Evolutionary conservation across 1,140 invertebrate species (phyloP).

Genomic region (Odontomachus brunneus): DNA sequence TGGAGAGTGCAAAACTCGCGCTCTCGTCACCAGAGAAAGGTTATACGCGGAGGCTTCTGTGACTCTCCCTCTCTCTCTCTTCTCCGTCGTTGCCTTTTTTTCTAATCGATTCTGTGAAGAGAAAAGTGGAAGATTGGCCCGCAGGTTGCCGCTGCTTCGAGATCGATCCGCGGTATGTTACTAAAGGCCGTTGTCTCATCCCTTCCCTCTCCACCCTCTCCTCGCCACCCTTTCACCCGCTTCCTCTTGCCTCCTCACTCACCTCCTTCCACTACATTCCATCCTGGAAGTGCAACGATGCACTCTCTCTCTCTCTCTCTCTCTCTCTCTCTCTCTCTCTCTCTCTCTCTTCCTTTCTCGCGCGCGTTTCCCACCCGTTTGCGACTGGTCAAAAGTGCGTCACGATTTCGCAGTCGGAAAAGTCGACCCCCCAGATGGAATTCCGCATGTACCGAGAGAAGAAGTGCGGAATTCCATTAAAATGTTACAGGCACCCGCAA

Average conservation of each 20-base stretch:
- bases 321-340: too few species aligned
- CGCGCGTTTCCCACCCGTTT: too few species aligned
- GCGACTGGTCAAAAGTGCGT: not conserved
- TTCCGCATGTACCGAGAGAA: too few species aligned
- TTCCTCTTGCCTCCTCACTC: not conserved
- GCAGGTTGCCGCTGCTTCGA: conserved; percentile 23
- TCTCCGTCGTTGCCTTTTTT: conserved; percentile 13
- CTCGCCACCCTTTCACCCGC: not conserved
- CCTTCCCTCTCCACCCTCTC: not conserved
- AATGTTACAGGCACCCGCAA: too few species aligned
- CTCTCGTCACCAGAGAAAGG: conserved; percentile 19
- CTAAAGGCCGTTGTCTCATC: conserved; percentile 31
- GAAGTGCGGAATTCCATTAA: too few species aligned
- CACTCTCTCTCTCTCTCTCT: too few species aligned
- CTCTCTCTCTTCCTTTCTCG: too few species aligned
- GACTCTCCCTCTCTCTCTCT: conserved; percentile 4
- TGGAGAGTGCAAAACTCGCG: not conserved
- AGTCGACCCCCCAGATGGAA: too few species aligned
- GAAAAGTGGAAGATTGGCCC: conserved; percentile 75
- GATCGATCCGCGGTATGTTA: conserved; percentile 49
- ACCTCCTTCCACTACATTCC: conserved; percentile 44
- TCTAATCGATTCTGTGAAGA: conserved; percentile 73
- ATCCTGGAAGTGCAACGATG: conserved; percentile 44
- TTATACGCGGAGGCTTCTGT: conserved; percentile 34
- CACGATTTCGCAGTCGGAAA: too few species aligned